Base-by-base conservation (phyloP, 1,140 invertebrate genomes). In the Bombus waltoni region DNA sequence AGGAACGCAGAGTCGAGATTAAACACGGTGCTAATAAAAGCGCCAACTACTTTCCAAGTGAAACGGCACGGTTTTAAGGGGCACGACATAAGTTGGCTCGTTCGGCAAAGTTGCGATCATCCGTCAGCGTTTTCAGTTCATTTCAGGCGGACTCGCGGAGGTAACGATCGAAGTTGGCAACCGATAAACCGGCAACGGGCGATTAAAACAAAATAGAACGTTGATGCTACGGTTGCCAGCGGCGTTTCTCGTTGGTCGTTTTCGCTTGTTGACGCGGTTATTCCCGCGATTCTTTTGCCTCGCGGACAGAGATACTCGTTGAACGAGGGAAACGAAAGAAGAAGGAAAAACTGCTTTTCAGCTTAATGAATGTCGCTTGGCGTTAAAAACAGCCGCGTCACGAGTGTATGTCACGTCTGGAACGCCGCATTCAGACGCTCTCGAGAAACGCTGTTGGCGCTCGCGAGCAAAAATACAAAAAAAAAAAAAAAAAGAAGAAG, bases 281-380 rank as follows among this genome's bases (percentile, higher is more conserved):
- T 80, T 72, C 78, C 6, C 42, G 44, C 84, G 70, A 85, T 74
- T 81, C 70, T 68, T 81, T 81, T 59, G 59, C 81, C 62, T 32
- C 28, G 62, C 0, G 5, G 13, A 65, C 4, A 18, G 65, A 32
- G 15, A 66, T 32, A 18, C 59, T n/a, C 28, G 59, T n/a, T n/a
- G 59, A 32, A 66, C n/a, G 15, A 8, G 62, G 13, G 1, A 57
- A 38, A 74, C 9, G n/a, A 35, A 11, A 38, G 11, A 68, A 13
- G 35, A 40, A n/a, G 40, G 9, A n/a, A 84, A 62, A 35, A 53
- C 62, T 85, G 79, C 75, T 83, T 86, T 86, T 83, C 85, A 62
- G 59, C 75, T 75, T 85, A 81, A 85, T 70, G 84, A 85, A 85
- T 81, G 84, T 81, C 71, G 68, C 38, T 44, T 81, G 35, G 78